A percentile compares a stretch with the other conserved stretches of the same genome.
phyloP scores from a whole-genome alignment of 2,113 vertebrate species.

The Entelurus aequoreus region DNA sequence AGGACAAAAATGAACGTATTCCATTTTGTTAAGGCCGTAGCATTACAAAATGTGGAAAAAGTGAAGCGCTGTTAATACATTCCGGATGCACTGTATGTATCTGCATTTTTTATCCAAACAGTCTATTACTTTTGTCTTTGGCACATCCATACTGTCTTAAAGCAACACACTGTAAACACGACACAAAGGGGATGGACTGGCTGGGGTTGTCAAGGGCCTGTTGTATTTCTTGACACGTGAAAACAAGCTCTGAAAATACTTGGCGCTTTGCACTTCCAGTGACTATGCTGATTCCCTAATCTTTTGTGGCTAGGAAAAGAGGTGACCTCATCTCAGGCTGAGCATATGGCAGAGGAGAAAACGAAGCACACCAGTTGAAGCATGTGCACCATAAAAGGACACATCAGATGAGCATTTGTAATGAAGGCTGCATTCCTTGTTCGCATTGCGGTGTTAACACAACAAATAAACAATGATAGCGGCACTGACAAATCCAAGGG shows the following conservation, averaged over 20 bases:
- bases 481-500: slow-evolving; percentile 28
- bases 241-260: slow-evolving; percentile 54
- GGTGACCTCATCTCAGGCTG: slow-evolving; percentile 65
- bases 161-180: slow-evolving; percentile 25
- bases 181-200: slow-evolving; percentile 34
- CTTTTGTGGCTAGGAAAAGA: slow-evolving; percentile 58
- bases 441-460: slow-evolving; percentile 4
- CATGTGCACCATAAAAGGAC: slow-evolving; percentile 65
- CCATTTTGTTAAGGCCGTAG: no score
- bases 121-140: slow-evolving; percentile 14
- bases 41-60: no score
- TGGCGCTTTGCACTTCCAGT: slow-evolving; percentile 34
- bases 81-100: background rate
- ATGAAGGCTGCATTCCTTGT: slow-evolving; percentile 13
- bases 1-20: no score
- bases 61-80: no score
- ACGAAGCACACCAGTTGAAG: slow-evolving; percentile 37
- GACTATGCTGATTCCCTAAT: slow-evolving; percentile 57
- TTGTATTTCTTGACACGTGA: slow-evolving; percentile 44
- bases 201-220: slow-evolving; percentile 42
- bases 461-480: slow-evolving; percentile 4
- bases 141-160: slow-evolving; percentile 6
- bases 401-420: slow-evolving; percentile 29
- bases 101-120: slow-evolving; percentile 31
- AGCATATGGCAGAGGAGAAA: slow-evolving; percentile 44